Base-by-base conservation (phyloP, 2,888 invertebrate genomes). In the Drosophila robusta region DNA sequence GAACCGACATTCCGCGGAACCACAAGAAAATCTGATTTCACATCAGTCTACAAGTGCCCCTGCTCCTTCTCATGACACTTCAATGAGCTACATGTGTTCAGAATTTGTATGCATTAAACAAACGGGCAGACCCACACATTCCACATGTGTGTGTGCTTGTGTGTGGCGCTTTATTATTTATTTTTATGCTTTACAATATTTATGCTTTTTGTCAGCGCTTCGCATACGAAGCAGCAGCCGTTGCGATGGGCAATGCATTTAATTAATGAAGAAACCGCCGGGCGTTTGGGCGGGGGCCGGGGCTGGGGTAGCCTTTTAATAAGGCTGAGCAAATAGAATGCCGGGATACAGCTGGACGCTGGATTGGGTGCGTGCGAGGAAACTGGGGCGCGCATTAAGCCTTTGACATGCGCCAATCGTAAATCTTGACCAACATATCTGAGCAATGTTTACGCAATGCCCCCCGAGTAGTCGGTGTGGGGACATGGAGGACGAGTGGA, bases 341-440 rank as follows among this genome's bases (percentile, higher is more conserved):
- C 41, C 75, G 14, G 72, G 64, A 29, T 65, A 62, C 71, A 66
- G 66, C 63, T 68, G 68, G 36, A 46, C 9, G 57, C 39, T 22
- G 61, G 49, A 41, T 24, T 42, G 42, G 9, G 32, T 34, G 11
- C 52, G n/a, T 14, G 11, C 26, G 9, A 4, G 24, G 22, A 32
- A 24, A 26, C 32, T 38, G 47, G 42, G 52, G 42, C 32, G 75
- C 69, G 77, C 82, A 76, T 89, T 84, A 87, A 89, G 80, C 89
- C 84, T 89, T 89, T 89, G 90, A 89, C 89, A 89, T 89, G 89
- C 86, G 87, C 87, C 89, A 89, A 86, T 87, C 89, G 89, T 89
- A 89, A 89, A 89, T 89, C 89, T 89, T 89, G 81, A 81, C 85
- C 89, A 85, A 87, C 85, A 86, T 88, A 88, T 89, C 89, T 84